Conservation (phyloP, 2,888 invertebrate species). For the Carcina quercana region DNA sequence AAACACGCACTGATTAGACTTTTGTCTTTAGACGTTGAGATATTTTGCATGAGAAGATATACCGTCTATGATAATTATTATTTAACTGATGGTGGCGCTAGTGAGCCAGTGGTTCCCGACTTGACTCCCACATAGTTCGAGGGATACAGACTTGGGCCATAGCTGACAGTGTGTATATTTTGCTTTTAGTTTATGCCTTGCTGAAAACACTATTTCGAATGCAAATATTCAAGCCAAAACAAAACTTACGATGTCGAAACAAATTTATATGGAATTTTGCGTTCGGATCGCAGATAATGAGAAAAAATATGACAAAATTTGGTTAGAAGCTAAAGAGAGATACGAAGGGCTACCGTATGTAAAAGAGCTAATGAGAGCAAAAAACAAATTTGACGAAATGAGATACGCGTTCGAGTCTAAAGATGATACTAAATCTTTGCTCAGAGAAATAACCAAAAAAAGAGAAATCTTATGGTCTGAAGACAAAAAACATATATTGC, state of each 20-base stretch:
- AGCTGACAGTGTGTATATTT: no score
- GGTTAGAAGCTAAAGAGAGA: slow-evolving; percentile 40
- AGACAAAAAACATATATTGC: slow-evolving; percentile 35
- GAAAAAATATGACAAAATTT: slow-evolving; percentile 47
- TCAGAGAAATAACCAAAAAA: slow-evolving; percentile 29
- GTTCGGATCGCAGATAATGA: slow-evolving; percentile 35
- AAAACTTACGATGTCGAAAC: slow-evolving; percentile 38
- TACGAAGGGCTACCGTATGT: slow-evolving; percentile 50
- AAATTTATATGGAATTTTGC: slow-evolving; percentile 29
- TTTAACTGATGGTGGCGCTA: no score
- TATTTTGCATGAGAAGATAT: no score
- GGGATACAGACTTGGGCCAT: no score
- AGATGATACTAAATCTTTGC: slow-evolving; percentile 26
- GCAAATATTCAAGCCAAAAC: slow-evolving; percentile 48
- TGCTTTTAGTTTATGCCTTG: no score
- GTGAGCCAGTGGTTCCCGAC: no score
- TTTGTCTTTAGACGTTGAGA: no score
- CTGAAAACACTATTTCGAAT: no score
- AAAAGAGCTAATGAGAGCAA: slow-evolving; percentile 32
- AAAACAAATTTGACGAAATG: slow-evolving; percentile 24
- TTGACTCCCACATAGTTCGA: no score
- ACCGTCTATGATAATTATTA: no score
- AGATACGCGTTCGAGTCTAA: slow-evolving; percentile 26
- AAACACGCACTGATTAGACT: no score
- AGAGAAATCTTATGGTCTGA: slow-evolving; percentile 21